Evolutionary conservation across 2,888 invertebrate species (phyloP), one percentile per base, ranked within the genome.

Genomic region (Brachycybe producta): DNA sequence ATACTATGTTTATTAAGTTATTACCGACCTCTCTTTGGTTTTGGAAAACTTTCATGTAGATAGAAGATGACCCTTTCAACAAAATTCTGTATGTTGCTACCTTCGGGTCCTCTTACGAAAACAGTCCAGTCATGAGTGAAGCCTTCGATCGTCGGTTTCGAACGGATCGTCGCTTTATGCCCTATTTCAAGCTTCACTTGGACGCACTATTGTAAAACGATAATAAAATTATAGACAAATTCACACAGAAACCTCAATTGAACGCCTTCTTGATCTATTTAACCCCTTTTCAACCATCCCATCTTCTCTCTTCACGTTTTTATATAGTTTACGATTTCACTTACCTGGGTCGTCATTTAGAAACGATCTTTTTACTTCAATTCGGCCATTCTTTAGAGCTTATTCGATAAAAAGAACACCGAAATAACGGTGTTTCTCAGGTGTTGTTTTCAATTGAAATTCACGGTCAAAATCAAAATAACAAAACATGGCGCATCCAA

Each of bases 41-140:
- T 90, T 11, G 80, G 81, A 72, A 95, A 95, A 43, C 91, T 88
- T 56, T 85, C 82, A 63, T 95, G 94, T 48, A 95, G 74, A 63
- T 81, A 73, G 65, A 94, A 94, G 24, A 92, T 84, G 44, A 76
- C 73, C 76, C 86, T 91, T 54, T 94, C 92, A 51, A 94, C 80
- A 73, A 86, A 95, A 65, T 84, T 78, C 62, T 84, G 80, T 60
- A 95, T 86, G 64, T 85, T 84, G 57, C 82, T 79, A 59, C 82
- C 82, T 64, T 91, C 87, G 57, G 79, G 78, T 49, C 92, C 92
- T 62, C 84, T 77, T 21, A 95, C 87, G 71, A 84, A 94, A 48
- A 95, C 81, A 68, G 87, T 86, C 95, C 95, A 95, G 67, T 95
- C 94, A 71, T 95, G 95, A 59, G 94, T 95, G 66, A 86, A 92